Evolutionary conservation across 2,888 invertebrate species (phyloP), one percentile per base, ranked within the genome.

Genomic region (Euclidia mi): DNA sequence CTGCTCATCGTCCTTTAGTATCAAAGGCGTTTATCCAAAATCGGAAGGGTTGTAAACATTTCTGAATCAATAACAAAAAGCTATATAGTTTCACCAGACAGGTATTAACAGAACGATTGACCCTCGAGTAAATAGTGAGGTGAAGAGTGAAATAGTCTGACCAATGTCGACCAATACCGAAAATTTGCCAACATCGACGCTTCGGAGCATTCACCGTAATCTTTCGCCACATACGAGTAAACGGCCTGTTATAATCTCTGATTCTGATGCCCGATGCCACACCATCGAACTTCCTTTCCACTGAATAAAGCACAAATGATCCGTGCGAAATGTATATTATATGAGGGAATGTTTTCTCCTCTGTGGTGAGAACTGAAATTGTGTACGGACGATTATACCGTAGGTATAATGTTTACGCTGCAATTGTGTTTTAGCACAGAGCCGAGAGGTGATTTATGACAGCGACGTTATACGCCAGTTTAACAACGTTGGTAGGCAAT

Each of bases 251-350:
- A 64, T 41, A 61, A 64, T 75, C 55, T 68, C 60, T 68, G 72
- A 80, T 76, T 77, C 56, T 60, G 68, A 59, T 71, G 48, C 50
- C 61, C 52, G 32, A 71, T 59, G 56, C 58, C 64, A 41, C 49
- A 56, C 53, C 63, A 57, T 56, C 81, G 78, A 80, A 65, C 74
- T 78, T 72, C 62, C 79, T 86, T 91, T 90, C 89, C 90, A 87
- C 87, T 79, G 84, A 86, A 91, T 91, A 90, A 87, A 88, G 71
- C 85, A 80, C 88, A 87, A 91, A 90, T 88, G 90, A 87, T 80
- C 84, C 86, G 89, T 66, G 78, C 69, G 56, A 82, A 89, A 90
- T 87, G 85, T 85, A 87, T 84, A 87, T 85, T 86, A 83, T 78
- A 76, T 77, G 20, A 40, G n/a, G 0, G 29, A 43, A 43, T 37